Evolutionary conservation across 2,888 invertebrate species (phyloP).

Genomic region (Nymphalis polychloros): DNA sequence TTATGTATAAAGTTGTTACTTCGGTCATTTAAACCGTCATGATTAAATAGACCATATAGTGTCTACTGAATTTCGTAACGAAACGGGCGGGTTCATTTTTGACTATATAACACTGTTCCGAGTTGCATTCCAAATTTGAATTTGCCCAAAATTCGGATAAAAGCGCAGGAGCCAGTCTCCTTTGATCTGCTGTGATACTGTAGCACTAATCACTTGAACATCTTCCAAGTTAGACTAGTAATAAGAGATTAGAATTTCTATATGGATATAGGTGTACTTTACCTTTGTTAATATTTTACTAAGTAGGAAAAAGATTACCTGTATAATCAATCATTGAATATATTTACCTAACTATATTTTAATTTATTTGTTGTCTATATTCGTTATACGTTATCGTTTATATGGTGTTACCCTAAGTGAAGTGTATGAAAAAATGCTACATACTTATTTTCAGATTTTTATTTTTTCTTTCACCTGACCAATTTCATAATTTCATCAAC

Average conservation of each 20-base stretch:
- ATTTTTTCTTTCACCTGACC: conserved; percentile 79
- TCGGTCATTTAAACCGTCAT: background rate
- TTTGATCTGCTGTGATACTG: conserved; percentile 79
- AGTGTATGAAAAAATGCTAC: conserved; percentile 80
- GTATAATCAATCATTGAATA: conserved; percentile 54
- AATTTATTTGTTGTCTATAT: conserved; percentile 70
- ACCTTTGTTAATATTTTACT: conserved; percentile 77
- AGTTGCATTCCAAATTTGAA: background rate
- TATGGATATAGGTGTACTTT: conserved; percentile 68
- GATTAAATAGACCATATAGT: background rate
- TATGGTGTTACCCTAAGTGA: conserved; percentile 70
- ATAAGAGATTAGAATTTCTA: conserved; percentile 77
- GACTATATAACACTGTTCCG: background rate
- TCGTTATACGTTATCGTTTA: conserved; percentile 70
- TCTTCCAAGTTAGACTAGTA: conserved; percentile 77
- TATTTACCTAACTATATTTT: conserved; percentile 64
- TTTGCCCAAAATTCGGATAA: conserved; percentile 37
- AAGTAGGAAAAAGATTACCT: conserved; percentile 69
- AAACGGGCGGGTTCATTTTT: background rate
- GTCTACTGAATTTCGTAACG: background rate
- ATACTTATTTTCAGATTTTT: conserved; percentile 81
- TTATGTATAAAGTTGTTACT: background rate
- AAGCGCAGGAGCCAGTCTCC: conserved; percentile 62
- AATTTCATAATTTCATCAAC: conserved; percentile 69
- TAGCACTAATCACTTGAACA: conserved; percentile 73